These are phyloP conservation scores for Linnaemya vulpina DNA, from an alignment of 2,888 invertebrate species.

Conservation along the genomic window DNA sequence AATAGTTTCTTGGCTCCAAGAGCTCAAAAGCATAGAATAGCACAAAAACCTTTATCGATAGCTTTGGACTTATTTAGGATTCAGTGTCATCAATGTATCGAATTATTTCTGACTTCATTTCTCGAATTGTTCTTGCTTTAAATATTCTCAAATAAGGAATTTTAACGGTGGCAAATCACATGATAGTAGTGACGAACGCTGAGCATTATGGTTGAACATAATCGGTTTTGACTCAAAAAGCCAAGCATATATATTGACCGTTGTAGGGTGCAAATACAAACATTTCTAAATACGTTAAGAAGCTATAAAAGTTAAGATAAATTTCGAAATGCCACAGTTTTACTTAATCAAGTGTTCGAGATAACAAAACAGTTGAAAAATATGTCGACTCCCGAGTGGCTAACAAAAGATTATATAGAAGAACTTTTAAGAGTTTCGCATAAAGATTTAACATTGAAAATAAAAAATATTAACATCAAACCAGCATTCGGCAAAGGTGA, in stretches of 20 bases:
- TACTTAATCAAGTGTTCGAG: neutral
- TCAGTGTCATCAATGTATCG: too few relatives aligned
- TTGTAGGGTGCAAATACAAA: neutral
- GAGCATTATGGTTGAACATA: too few relatives aligned
- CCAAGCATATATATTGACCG: neutral
- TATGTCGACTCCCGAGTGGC: conserved; percentile 78
- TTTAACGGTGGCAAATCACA: too few relatives aligned
- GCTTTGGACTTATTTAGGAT: too few relatives aligned
- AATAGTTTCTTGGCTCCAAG: too few relatives aligned
- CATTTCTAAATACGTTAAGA: neutral
- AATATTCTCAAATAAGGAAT: too few relatives aligned
- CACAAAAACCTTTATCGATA: too few relatives aligned
- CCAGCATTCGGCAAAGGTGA: conserved; percentile 80
- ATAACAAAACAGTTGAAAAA: conserved; percentile 11
- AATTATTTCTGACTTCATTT: too few relatives aligned
- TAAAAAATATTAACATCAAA: conserved; percentile 73
- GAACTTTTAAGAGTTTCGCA: conserved; percentile 75
- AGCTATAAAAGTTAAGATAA: neutral
- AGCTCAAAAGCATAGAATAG: too few relatives aligned
- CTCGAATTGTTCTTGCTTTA: too few relatives aligned
- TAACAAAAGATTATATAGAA: conserved; percentile 77
- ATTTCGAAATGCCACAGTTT: neutral
- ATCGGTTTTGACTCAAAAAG: too few relatives aligned
- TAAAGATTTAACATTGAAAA: conserved; percentile 74
- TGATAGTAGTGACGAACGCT: too few relatives aligned